Evolutionary conservation across 2,888 invertebrate species (phyloP), one percentile per base, ranked within the genome.

Genomic region (Cataglyphis rosenhaueri): DNA sequence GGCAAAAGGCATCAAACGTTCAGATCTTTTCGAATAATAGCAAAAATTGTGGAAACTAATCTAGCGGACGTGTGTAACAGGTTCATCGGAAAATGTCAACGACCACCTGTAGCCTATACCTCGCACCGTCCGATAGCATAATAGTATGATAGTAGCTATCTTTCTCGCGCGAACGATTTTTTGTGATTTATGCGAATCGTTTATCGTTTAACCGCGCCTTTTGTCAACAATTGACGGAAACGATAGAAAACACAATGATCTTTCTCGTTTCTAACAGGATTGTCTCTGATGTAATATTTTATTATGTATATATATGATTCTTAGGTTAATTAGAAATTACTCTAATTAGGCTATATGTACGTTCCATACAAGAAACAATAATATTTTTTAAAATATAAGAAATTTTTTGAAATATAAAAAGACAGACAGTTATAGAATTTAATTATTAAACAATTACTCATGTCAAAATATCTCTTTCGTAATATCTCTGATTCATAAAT

Each of bases 101-200:
- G 71, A 79, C 78, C 71, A 79, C 78, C 78, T 79, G 78, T 79
- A 71, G 76, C 68, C 76, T 66, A n/a, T 76, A 66, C 66, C 68
- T 76, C 55, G 66, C 41, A 66, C n/a, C 71, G 57, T 68, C 57
- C 70, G 44, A 35, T 71, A 79, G 57, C 78, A n/a, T 41, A 66
- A 21, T 79, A 29, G 55, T 66, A 76, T 55, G 66, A 6, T 35
- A 76, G 76, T 66, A 55, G 32, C 71, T 59, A 59, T 79, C 71
- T 59, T 71, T 35, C 44, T 41, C 70, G 68, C 57, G 78, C 71
- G 32, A 66, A 66, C 48, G 71, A 79, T 79, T 79, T 79, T 59
- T 71, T 12, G 71, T 71, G 78, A 79, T 79, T 71, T 79, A 79
- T 71, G 35, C 71, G 71, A 79, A 59, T 71, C 57, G 71, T 79